Evolutionary conservation across 2,888 invertebrate genomes (phyloP), one percentile per base, ranked within the genome.

Genomic region (Lycia hirtaria): DNA sequence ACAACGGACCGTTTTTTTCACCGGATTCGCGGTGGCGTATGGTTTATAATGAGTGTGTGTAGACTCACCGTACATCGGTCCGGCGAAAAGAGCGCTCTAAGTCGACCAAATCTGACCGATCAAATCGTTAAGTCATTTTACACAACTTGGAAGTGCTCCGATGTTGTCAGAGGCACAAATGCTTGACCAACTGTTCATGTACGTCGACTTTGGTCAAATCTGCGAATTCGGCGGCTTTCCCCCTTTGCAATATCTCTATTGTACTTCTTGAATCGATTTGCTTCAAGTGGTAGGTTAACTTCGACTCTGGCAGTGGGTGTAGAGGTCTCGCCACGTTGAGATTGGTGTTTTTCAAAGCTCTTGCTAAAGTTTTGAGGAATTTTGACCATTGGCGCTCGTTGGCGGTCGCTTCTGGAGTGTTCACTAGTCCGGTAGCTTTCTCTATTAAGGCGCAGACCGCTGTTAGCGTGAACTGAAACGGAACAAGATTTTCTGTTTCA

Each of bases 371-470:
- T 57, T 88, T 85, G 4, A 94, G 83, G 80, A 94, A 94, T 60
- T 90, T 90, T 7, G 83, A 90, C 93, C 94, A 94, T 52, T 91
- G 91, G 0, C 90, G 73, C 56, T 91, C 92, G 76, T 83, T 87
- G 1, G 88, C 78, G 0, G 88, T 88, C 12, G 90, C 86, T 55
- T 90, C 90, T 0, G 88, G 85, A 0, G 88, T 88, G 67, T 83
- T 86, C 0, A 85, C 78, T 0, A 92, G 71, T 0, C 74, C 32
- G 0, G 81, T 56, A 0, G 91, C 88, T 15, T 83, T 83, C 17
- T 89, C 90, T 37, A 89, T 67, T 1, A 92, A 62, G 0, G 86
- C 83, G 70, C 87, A 87, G 0, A 91, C 83, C 69, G 87, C 85
- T 68, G 85, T 85, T 4, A 91, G 70, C 0, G 90, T 91, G 49